These are phyloP conservation scores for Tiliacea citrago DNA, from an alignment of 2,888 invertebrate species.

Conservation along the genomic window DNA sequence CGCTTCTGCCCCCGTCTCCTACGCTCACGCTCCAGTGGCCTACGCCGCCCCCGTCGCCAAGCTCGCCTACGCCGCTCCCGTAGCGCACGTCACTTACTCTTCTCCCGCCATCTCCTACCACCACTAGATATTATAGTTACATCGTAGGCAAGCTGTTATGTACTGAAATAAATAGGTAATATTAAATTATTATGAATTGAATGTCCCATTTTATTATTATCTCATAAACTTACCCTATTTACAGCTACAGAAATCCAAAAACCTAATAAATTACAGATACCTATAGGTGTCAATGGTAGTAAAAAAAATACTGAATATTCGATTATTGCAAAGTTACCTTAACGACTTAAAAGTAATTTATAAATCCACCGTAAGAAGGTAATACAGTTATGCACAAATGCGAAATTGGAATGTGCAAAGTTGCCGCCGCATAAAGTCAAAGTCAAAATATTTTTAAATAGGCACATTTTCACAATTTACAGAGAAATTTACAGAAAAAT, in stretches of 20 bases:
- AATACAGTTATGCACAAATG: neutral
- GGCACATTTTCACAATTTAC: too few species aligned
- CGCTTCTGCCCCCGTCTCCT: slow-evolving; percentile 67
- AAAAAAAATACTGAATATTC: neutral
- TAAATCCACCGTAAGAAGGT: neutral
- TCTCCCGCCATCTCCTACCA: slow-evolving; percentile 85
- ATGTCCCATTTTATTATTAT: neutral
- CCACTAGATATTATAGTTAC: slow-evolving; percentile 73
- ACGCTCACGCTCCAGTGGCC: slow-evolving; percentile 66
- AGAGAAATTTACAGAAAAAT: too few species aligned
- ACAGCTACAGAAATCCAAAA: neutral
- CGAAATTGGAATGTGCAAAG: neutral
- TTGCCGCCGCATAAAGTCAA: too few species aligned
- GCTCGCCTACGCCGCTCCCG: slow-evolving; percentile 70
- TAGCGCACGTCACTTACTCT: slow-evolving; percentile 80
- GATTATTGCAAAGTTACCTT: neutral
- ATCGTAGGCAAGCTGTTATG: slow-evolving; percentile 47
- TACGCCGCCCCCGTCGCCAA: slow-evolving; percentile 68
- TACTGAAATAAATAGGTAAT: slow-evolving; percentile 48
- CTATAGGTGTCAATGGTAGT: neutral
- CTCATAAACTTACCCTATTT: slow-evolving; percentile 63
- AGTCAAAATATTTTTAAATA: too few species aligned
- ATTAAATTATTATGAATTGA: slow-evolving; percentile 63
- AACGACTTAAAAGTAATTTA: neutral
- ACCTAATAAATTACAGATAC: neutral